These are phyloP conservation scores for Dermatemys mawii DNA, from an alignment of 2,113 vertebrate species.

Conservation along the genomic window DNA sequence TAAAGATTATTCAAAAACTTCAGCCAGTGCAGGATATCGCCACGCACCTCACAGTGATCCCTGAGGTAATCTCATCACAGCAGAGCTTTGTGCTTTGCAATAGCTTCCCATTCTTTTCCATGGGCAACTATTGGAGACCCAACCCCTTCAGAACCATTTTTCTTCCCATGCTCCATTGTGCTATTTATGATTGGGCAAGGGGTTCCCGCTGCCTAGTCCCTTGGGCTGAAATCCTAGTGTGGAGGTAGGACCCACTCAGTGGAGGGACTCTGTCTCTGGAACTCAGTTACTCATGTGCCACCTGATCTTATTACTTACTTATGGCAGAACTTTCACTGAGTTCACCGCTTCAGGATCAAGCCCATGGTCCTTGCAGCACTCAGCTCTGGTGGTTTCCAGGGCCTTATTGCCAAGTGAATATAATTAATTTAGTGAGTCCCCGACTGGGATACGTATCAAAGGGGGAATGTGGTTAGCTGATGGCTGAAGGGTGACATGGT, in stretches of 20 bases:
- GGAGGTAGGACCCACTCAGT: not conserved
- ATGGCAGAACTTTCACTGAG: not conserved
- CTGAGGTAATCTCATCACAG: not conserved
- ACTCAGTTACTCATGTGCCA: not conserved
- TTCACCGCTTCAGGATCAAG: not conserved
- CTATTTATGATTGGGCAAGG: not conserved
- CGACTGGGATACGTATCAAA: not conserved
- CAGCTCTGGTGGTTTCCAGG: not conserved
- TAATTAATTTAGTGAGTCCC: not conserved
- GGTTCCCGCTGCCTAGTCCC: not conserved
- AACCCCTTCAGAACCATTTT: not conserved
- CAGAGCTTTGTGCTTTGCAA: not conserved
- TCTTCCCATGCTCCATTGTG: not conserved
- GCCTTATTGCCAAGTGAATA: not conserved
- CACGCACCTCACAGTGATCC: not conserved
- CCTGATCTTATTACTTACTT: no score
- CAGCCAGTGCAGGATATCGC: not conserved
- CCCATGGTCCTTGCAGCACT: not conserved
- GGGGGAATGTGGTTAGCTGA: not conserved
- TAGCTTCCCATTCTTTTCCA: not conserved
- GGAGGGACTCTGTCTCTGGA: not conserved
- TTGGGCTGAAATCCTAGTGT: not conserved
- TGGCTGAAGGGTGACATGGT: not conserved
- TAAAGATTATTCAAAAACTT: not conserved
- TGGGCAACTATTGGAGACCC: not conserved